Base-by-base conservation (phyloP, 2,888 invertebrate genomes). In the Torymus aiolomorphi region DNA sequence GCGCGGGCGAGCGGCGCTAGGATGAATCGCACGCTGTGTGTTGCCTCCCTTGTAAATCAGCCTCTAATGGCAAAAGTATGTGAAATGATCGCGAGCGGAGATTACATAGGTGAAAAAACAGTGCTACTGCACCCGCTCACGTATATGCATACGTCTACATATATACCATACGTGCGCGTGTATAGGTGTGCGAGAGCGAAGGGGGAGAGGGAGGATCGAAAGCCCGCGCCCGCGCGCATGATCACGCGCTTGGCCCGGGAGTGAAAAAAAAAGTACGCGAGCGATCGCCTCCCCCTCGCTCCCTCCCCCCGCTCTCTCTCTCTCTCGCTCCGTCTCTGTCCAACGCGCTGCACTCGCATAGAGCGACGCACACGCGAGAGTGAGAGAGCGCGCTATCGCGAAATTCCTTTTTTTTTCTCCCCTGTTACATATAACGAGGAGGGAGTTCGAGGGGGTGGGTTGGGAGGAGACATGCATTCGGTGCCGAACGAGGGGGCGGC, bases 61-160 rank as follows among this genome's bases (percentile, higher is more conserved):
- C 82, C 86, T 88, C 73, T 89, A 89, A 89, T 89, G 87, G 89
- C 86, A 88, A 89, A 89, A 88, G 88, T 89, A 89, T 89, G 88
- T 88, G 89, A 88, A 88, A 89, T 88, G 86, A 88, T 89, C 86
- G 88, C 87, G 88, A 88, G 87, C 86, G 85, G 88, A 89, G 89
- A 89, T 89, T 89, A 89, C 89, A 88, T 86, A 87, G 85, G 87
- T 86, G 88, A 88, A 88, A 20, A 88, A 84, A 89, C 87, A 88
- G 87, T 84, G 85, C 83, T 49, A 73, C 49, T 24, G 62, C 78
- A 78, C 65, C 78, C 79, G 80, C 81, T 75, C 78, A 76, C 24
- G 20, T 13, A 20, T 71, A 18, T 20, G 18, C 59, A 69, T 57
- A 69, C 4, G 12, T 16, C 42, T n/a, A 24, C 4, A 56, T 16